Conservation (phyloP, 2,113 vertebrate genomes). For the Oxyruncus cristatus region DNA sequence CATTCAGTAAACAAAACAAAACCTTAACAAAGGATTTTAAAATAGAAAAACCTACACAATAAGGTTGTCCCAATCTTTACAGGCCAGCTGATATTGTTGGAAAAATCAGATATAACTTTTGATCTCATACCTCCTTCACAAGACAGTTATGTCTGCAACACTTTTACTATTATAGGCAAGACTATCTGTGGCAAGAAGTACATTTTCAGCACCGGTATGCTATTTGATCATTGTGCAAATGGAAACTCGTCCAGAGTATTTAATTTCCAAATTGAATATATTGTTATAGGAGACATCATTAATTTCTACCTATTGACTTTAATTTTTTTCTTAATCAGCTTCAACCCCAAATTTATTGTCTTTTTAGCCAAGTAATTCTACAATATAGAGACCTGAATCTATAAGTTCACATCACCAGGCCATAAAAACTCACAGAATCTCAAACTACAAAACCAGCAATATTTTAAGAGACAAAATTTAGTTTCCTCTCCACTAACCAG, state of each 20-base stretch:
- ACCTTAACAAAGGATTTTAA: neutral
- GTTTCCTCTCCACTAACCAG: neutral
- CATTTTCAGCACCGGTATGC: neutral
- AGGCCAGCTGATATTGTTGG: neutral
- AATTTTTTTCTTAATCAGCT: neutral
- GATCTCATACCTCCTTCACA: neutral
- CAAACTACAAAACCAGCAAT: neutral
- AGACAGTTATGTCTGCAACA: neutral
- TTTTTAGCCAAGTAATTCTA: neutral
- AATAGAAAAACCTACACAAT: neutral
- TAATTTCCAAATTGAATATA: neutral
- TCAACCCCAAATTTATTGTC: neutral
- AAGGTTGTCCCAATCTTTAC: rapidly evolving
- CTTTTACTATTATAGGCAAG: neutral
- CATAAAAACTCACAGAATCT: neutral
- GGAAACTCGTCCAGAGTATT: neutral
- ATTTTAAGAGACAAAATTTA: neutral
- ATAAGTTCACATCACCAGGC: neutral
- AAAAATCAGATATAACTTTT: neutral
- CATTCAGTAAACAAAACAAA: neutral
- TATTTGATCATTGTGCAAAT: neutral
- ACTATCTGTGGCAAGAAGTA: neutral
- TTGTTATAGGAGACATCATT: neutral
- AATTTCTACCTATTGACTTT: neutral
- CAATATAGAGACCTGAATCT: neutral